Evolutionary conservation across 2,797 vertebrate species (phyloP), one percentile per base, ranked within the genome.

Genomic region (Odontamblyopus lacepedii): DNA sequence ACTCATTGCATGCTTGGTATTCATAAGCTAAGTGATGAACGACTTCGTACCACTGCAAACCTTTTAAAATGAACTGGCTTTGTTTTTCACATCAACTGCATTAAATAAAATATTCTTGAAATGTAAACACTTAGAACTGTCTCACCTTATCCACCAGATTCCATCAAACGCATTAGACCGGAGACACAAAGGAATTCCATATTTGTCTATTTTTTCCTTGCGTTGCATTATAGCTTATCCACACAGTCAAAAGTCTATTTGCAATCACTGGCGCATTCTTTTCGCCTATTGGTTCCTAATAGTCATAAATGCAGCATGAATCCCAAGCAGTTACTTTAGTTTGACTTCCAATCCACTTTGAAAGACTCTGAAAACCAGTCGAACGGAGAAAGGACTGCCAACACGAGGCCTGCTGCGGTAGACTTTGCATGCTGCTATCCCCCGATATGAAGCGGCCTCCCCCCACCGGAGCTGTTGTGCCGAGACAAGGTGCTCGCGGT

Each of bases 401-500:
- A 71, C 73, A 65, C 69, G 3, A 35, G 61, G 35, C 64, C 44
- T 57, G 57, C 64, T 51, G 72, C 27, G 60, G 50, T 44, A 74
- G 77, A 78, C 23, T 0, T 60, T 73, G 60, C 71, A 15, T 51
- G 68, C 75, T 81, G 74, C 67, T 74, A 50, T 69, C 75, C 68
- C 64, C 63, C 60, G 15, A 76, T 78, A 73, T 44, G 60, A 84
- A 67, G 55, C 70, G 61, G 61, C 51, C 64, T 32, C 19, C 35
- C 44, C 72, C 75, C 68, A 5, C 44, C 77, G 74, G 73, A 80
- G 69, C 67, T 26, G 71, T 62, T 74, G 57, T 81, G 51, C 78
- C 73, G 71, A 82, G 76, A 79, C 66, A 73, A 78, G 73, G 62
- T 51, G 76, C n/a, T 67, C 15, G 71, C 59, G 38, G 55, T 68